Base-by-base conservation (phyloP, 2,113 vertebrate species). In the Antigone vipio region DNA sequence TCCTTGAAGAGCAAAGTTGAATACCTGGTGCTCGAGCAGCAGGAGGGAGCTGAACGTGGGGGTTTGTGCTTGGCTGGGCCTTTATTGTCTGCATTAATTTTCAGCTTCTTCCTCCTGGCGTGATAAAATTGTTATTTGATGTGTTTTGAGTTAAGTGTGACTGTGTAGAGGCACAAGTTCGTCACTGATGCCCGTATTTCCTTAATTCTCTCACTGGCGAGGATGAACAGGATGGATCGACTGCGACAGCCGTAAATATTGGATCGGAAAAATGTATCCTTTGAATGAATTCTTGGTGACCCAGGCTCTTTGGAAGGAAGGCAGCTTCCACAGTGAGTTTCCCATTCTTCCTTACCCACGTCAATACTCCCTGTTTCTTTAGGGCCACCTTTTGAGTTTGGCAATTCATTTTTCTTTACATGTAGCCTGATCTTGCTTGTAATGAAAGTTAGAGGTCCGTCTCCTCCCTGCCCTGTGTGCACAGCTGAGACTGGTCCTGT, bases 221-320 rank as follows among this genome's bases (percentile, higher is more conserved):
- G 32, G 97, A 98, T 63, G 98, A 97, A 42, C 98, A 97, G 78
- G 97, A 97, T 2, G 96, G 97, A n/a, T 91, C 89, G 0, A 59
- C 53, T 6, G 88, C 90, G 0, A 67, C 94, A 47, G 95, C 95
- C 8, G 40, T 93, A 50, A 97, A 94, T 40, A n/a, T 85, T 34
- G 93, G 89, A 88, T 97, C 97, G 12, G 98, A 98, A 59, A 98
- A 97, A 93, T 97, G 98, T 98, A 98, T 98, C 98, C 98, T 98
- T 98, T 95, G 45, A 64, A 12, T 85, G 45, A 64, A 12, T 84
- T 55, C 27, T n/a, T 13, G 3, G 34, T 63, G 66, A 15, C 34
- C 22, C 2, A 4, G 80, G 66, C 42, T 83, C 50, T 72, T 44
- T 22, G 40, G 62, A n/a, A 72, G 72, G 78, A n/a, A 40, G 79